Evolutionary conservation across 2,888 invertebrate species (phyloP).

Genomic region (Aleiodes testaceus): DNA sequence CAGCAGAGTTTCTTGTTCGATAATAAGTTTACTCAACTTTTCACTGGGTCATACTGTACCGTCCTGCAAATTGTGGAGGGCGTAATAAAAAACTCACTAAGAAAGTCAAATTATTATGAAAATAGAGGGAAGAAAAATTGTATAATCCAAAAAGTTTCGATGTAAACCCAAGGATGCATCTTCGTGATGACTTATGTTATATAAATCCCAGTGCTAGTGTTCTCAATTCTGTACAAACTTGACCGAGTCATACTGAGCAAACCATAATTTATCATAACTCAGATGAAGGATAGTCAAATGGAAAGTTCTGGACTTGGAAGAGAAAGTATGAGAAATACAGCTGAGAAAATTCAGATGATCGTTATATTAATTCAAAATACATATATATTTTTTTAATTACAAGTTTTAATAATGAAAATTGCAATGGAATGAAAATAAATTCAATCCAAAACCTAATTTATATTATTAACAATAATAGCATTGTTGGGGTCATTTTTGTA

Average conservation of each 20-base stretch:
- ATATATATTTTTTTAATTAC: too few relatives aligned
- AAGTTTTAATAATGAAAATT: not conserved
- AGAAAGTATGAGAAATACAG: not conserved
- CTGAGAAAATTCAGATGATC: not conserved
- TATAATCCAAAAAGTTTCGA: conserved; percentile 30
- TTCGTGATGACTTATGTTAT: not conserved
- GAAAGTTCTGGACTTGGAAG: conserved; percentile 4
- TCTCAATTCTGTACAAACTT: conserved; percentile 42
- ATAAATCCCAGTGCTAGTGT: too few relatives aligned
- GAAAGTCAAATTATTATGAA: conserved; percentile 24
- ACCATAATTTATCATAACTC: conserved; percentile 52
- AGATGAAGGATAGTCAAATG: not conserved
- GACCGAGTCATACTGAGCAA: conserved; percentile 52
- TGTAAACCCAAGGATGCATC: conserved; percentile 23
- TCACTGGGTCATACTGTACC: conserved; percentile 26
- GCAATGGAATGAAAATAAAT: not conserved
- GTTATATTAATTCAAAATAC: too few relatives aligned
- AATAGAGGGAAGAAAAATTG: not conserved
- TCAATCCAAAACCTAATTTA: too few relatives aligned
- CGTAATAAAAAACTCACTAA: conserved; percentile 6
- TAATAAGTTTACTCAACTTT: conserved; percentile 28
- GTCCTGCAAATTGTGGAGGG: not conserved
- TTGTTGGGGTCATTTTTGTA: too few relatives aligned
- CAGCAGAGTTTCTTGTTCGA: not conserved
- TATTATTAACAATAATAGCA: too few relatives aligned